These are phyloP conservation scores for Plebejus anna DNA, from an alignment of 2,888 invertebrate genomes.

Conservation along the genomic window DNA sequence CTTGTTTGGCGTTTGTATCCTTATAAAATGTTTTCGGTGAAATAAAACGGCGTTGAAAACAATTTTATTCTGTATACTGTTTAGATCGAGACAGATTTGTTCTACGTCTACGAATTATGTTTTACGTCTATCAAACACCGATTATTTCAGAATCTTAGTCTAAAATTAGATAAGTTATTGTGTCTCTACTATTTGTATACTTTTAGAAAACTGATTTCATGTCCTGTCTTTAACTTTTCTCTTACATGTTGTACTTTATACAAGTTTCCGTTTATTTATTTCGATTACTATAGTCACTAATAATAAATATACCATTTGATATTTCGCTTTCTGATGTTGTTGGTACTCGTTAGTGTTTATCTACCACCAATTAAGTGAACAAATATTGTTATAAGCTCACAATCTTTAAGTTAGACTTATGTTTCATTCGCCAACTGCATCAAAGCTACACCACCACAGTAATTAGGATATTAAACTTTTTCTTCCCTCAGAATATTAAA, in stretches of 20 bases:
- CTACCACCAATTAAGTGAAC: slow-evolving; percentile 37
- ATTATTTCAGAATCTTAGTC: neutral
- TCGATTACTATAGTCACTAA: neutral
- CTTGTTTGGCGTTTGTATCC: slow-evolving; percentile 16
- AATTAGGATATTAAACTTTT: neutral
- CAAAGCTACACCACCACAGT: neutral
- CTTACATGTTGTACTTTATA: neutral
- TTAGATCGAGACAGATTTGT: neutral
- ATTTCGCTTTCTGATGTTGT: neutral
- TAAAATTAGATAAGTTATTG: neutral
- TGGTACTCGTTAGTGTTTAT: slow-evolving; percentile 8
- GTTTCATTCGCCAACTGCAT: neutral
- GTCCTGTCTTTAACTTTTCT: neutral
- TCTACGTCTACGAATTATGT: neutral
- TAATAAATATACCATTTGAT: neutral
- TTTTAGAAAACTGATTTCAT: neutral
- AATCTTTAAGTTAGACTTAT: slow-evolving; percentile 25
- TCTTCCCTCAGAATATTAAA: neutral
- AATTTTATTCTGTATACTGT: neutral
- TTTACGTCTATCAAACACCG: neutral
- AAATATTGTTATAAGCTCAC: slow-evolving; percentile 34
- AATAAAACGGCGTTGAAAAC: slow-evolving; percentile 16
- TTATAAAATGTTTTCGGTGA: slow-evolving; percentile 12
- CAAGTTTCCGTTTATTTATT: neutral
- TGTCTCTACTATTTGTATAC: neutral